Conservation (phyloP, 2,888 invertebrate genomes). For the Sisyra nigra region DNA sequence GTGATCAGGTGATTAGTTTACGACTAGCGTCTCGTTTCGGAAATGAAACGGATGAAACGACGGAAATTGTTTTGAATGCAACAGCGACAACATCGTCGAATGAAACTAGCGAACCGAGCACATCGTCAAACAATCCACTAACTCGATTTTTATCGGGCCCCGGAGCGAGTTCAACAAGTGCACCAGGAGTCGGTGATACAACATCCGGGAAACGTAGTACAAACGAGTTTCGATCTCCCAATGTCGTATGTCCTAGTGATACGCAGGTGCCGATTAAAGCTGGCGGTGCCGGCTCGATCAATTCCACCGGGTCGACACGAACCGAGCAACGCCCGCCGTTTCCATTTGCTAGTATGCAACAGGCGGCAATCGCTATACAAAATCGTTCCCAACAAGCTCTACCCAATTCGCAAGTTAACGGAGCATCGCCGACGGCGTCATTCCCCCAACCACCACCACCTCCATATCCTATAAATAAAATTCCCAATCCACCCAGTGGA, state of each 20-base stretch:
- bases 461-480: conserved; percentile 22
- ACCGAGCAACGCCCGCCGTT: conserved; percentile 45
- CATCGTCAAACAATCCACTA: conserved; percentile 3
- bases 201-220: not conserved
- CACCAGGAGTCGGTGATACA: conserved; percentile 16
- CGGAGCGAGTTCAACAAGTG: conserved; percentile 13
- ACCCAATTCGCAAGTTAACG: too few species aligned
- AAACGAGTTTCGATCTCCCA: conserved; percentile 43
- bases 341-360: conserved; percentile 86
- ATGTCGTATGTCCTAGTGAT: conserved; percentile 76
- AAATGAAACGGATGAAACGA: conserved; percentile 42
- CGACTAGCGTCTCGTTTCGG: conserved; percentile 45
- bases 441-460: conserved; percentile 28
- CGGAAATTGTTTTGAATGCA: conserved; percentile 47
- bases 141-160: conserved; percentile 14
- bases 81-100: conserved; percentile 21
- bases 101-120: not conserved
- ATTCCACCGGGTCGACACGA: conserved; percentile 20
- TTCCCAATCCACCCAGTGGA: conserved; percentile 18
- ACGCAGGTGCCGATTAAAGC: conserved; percentile 27
- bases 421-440: conserved; percentile 15
- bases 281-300: conserved; percentile 13
- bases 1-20: conserved; percentile 63
- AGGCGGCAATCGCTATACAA: conserved; percentile 68
- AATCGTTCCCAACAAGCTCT: conserved; percentile 31